A percentile compares a stretch with the other conserved stretches of the same genome.
Conservation (phyloP, 2,888 invertebrate species). For the Philopedon plagiatum region DNA sequence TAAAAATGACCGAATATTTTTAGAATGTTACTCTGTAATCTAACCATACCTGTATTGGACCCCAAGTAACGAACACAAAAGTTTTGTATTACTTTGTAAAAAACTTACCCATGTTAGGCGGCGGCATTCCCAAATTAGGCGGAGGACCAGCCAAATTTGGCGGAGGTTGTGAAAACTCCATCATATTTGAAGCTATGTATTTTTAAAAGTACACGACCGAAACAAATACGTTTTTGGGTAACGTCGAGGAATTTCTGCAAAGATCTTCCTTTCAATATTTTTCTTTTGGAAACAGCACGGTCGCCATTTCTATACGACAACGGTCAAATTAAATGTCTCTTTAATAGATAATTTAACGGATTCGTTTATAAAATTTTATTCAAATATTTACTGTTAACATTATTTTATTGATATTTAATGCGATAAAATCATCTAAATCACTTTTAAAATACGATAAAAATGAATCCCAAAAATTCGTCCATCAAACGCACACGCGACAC, state of each 20-base stretch:
- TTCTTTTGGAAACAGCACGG: background rate
- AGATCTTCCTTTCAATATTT: background rate
- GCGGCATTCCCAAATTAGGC: slow-evolving; percentile 68
- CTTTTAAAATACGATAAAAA: background rate
- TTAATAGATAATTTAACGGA: background rate
- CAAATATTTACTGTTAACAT: background rate
- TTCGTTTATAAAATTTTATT: background rate
- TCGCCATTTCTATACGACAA: slow-evolving; percentile 1
- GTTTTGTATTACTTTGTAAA: background rate
- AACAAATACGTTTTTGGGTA: background rate
- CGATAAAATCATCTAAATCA: background rate
- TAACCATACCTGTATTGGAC: background rate
- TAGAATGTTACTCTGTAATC: no score
- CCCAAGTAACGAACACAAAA: background rate
- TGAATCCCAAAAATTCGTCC: background rate
- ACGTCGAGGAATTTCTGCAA: background rate
- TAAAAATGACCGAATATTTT: no score
- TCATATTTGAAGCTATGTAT: slow-evolving; percentile 43
- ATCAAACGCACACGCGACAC: background rate
- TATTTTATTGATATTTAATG: background rate
- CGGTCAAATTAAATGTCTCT: background rate
- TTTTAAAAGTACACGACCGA: background rate
- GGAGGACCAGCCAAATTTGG: slow-evolving; percentile 70
- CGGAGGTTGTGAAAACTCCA: slow-evolving; percentile 67
- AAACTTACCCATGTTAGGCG: slow-evolving; percentile 52